Evolutionary conservation across 2,888 invertebrate species (phyloP), one percentile per base, ranked within the genome.

Genomic region (Eupithecia tripunctaria): DNA sequence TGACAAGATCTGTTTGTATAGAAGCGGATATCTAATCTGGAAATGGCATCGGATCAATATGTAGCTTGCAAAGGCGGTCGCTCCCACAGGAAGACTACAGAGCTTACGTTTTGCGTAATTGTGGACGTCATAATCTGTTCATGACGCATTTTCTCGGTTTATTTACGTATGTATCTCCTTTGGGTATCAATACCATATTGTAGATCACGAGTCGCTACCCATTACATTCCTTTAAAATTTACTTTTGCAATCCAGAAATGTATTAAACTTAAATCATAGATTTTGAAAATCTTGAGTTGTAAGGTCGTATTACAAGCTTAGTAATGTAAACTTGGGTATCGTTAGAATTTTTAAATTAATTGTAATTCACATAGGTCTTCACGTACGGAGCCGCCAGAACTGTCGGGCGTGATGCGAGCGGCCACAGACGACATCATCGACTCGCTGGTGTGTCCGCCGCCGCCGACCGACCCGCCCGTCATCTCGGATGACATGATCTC

Each of bases 401-500:
- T 97, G 85, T 95, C 96, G 73, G 97, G 97, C 68, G 96, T 96
- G 86, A 96, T 96, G 89, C 96, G 96, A 93, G 96, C 97, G 79
- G 97, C 98, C 80, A 98, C 98, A n/a, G 98, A 98, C 90, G 98
- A 98, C 89, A 98, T 98, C 94, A 99, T 99, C 89, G 98, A 98
- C 91, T 98, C 97, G 83, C 96, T 99, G 86, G 98, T 99, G 79
- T 99, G 99, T 93, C 99, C 99, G 74, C 99, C 99, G 74, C 99
- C 99, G 76, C 99, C 99, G 70, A 96, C 97, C 79, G 98, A 98
- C 89, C 98, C 98, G 77, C 97, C 98, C 73, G 97, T 97, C 89
- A 98, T 98, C 93, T 98, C 97, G 86, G 98, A 98, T 92, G 98
- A 98, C 95, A 98, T 98, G 97, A 98, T 99, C 89, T 98, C 98